Evolutionary conservation across 2,113 vertebrate species (phyloP).

Genomic region (Aegypius monachus): DNA sequence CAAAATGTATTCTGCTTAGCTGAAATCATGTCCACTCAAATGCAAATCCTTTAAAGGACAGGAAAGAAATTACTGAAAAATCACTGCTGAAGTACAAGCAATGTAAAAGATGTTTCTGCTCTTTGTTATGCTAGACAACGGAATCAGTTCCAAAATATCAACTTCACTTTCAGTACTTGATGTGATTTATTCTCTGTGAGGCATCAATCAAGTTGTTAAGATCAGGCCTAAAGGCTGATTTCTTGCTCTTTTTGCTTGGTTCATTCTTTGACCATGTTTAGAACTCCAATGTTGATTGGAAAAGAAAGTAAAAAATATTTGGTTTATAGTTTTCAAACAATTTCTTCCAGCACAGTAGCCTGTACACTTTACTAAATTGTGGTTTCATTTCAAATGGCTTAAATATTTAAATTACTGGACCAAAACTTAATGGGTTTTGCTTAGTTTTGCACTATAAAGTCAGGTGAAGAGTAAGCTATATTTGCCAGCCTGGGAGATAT

Average conservation of each 20-base stretch:
- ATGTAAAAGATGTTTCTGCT: neutral
- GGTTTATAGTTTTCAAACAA: neutral
- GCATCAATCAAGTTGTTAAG: neutral
- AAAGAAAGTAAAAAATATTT: neutral
- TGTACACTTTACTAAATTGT: neutral
- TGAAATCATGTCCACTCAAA: neutral
- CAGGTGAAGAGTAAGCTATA: neutral
- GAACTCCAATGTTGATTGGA: neutral
- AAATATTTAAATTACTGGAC: neutral
- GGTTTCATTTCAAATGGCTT: neutral
- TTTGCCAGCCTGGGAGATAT: neutral
- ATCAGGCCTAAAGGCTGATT: neutral
- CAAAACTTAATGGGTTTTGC: neutral
- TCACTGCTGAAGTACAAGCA: neutral
- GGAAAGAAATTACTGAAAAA: neutral
- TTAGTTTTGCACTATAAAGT: neutral
- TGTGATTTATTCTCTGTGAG: neutral
- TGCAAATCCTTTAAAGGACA: neutral
- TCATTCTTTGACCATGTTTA: neutral
- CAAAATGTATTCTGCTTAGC: neutral
- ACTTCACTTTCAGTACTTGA: neutral
- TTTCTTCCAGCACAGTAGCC: neutral
- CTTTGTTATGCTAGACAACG: neutral
- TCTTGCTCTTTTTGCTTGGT: neutral
- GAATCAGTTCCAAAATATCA: neutral